Percentiles rank a stretch among this genome's conserved stretches.
Conservation (phyloP, 2,888 invertebrate genomes). For the Nomada hirtipes region DNA sequence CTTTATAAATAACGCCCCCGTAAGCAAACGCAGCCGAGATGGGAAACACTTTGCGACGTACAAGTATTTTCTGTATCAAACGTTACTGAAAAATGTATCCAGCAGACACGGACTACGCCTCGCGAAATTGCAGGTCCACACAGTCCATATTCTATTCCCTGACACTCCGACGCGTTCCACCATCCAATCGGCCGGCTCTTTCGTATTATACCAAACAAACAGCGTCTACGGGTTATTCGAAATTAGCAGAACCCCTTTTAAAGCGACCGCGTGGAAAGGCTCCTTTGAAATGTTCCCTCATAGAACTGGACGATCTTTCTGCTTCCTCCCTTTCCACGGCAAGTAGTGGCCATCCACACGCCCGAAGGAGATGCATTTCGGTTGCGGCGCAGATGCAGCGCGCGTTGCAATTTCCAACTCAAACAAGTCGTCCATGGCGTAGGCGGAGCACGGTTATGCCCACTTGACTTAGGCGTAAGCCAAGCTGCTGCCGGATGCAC, state of each 20-base stretch:
- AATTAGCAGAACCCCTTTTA: constrained; percentile 8
- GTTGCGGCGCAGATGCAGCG: constrained; percentile 33
- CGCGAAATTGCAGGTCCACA: not conserved
- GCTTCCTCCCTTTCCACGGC: not conserved
- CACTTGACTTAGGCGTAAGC: constrained; percentile 56
- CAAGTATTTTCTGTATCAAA: constrained; percentile 4
- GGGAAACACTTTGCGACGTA: not conserved
- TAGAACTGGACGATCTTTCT: not conserved
- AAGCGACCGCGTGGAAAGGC: constrained; percentile 14
- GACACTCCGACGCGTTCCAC: not conserved
- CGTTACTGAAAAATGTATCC: constrained; percentile 1
- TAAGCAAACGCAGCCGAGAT: not conserved
- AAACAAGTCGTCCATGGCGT: constrained; percentile 50
- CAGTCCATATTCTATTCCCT: not conserved
- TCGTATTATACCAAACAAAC: constrained; percentile 23
- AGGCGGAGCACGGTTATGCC: constrained; percentile 52
- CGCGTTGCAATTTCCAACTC: constrained; percentile 55
- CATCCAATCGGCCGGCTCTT: not conserved
- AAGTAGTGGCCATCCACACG: not conserved
- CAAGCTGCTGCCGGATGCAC: constrained; percentile 28
- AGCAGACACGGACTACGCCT: no score
- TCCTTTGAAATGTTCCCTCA: constrained; percentile 24
- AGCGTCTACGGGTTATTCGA: constrained; percentile 33
- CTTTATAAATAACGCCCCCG: constrained; percentile 25
- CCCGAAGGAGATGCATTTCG: constrained; percentile 35